phyloP scores from a whole-genome alignment of 53 echinoderm and acorn worm species.

The Crossaster papposus region DNA sequence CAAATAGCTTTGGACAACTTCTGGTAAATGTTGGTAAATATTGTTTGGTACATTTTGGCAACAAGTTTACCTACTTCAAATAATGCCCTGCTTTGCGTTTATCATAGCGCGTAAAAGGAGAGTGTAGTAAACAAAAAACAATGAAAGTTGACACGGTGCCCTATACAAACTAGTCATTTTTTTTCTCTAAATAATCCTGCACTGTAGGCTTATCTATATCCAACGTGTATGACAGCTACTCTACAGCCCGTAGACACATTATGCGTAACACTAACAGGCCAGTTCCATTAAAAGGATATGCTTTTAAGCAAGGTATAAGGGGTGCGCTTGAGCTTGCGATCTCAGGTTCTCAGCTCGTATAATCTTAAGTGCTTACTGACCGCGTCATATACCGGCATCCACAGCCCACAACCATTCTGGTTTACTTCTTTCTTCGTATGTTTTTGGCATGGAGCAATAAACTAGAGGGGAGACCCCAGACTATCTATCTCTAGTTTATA shows the following conservation, averaged over 20 bases:
- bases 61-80: too few species aligned
- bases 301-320: not conserved
- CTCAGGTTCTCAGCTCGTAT: not conserved
- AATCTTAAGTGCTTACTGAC: slow-evolving; percentile 39
- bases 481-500: not conserved
- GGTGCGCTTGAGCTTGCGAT: not conserved
- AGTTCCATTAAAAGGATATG: slow-evolving; percentile 18
- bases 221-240: not conserved
- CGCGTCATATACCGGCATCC: slow-evolving; percentile 12
- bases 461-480: not conserved
- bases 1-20: too few species aligned
- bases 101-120: too few species aligned
- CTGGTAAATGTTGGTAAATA: too few species aligned
- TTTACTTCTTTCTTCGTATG: slow-evolving; percentile 13
- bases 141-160: not conserved
- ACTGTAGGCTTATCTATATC: too few species aligned
- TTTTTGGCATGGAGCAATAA: not conserved
- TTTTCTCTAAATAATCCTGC: not conserved
- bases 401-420: not conserved
- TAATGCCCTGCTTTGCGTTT: too few species aligned
- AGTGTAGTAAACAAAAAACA: not conserved
- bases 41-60: too few species aligned
- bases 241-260: not conserved
- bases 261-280: not conserved
- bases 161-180: too few species aligned